Evolutionary conservation across 2,888 invertebrate species (phyloP), one percentile per base, ranked within the genome.

Genomic region (Lepidocyrtinus sp.): DNA sequence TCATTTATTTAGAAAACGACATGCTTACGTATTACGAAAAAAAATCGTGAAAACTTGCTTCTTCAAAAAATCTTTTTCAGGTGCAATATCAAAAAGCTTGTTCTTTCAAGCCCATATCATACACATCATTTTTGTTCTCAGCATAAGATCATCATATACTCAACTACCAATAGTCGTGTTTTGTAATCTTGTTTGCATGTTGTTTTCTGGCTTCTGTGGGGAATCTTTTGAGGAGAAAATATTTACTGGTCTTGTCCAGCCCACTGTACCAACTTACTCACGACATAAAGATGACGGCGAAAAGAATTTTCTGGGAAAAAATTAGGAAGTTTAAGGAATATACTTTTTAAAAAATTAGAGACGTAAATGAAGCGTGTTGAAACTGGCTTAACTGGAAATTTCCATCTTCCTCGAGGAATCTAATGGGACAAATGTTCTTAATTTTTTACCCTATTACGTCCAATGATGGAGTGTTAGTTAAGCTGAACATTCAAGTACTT

Each of bases 221-320:
- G 17, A n/a, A n/a, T 50, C 17, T 36, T 50, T 50, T 50, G 2
- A 17, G 50, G 50, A 50, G 50, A 65, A 69, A 75, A 75, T 68
- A 78, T 80, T 80, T 80, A 80, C 64, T 80, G 45, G 46, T 46
- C 46, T 75, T 70, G 65, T 75, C 75, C 80, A 80, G 71, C 80
- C 80, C 80, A 80, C 80, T 55, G 55, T n/a, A 67, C 24, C 24
- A 65, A 5, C 27, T 77, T 22, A 62, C 62, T 67, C 72, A 71
- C 59, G 63, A 71, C 26, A 45, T 21, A 19, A 62, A 71, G 25
- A 71, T 27, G 22, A 50, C 50, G n/a, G n/a, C 50, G 24, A 21
- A 62, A 21, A 61, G 25, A 63, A 25, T 24, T 75, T 24, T 70
- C 70, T 63, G 59, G 67, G 46, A 27, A 61, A 65, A 74, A 46